phyloP scores from a whole-genome alignment of 1,140 invertebrate genomes.

The Drosophila sechellia region DNA sequence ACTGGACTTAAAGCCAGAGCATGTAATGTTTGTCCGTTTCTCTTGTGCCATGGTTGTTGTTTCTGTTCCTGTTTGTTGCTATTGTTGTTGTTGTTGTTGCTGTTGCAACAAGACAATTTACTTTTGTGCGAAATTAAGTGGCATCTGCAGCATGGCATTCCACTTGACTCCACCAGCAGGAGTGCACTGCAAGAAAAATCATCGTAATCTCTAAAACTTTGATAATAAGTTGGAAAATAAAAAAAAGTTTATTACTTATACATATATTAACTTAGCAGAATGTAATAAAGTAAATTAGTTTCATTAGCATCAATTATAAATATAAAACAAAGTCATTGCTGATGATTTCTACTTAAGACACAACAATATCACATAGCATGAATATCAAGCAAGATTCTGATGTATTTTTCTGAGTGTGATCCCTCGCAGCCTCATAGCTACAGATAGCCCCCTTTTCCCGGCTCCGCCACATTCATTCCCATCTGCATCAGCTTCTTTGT shows the following conservation, averaged over 20 bases:
- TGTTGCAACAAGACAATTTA: slow-evolving; percentile 84
- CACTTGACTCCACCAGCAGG: slow-evolving; percentile 74
- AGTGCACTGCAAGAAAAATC: slow-evolving; percentile 4
- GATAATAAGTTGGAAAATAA: too few relatives aligned
- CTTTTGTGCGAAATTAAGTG: slow-evolving; percentile 84
- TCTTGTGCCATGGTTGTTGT: slow-evolving; percentile 67
- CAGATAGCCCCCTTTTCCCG: slow-evolving; percentile 23
- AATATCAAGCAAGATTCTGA: background rate
- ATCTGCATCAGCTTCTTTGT: slow-evolving; percentile 44
- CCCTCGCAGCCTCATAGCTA: slow-evolving; percentile 15
- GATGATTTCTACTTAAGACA: background rate
- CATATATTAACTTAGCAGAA: too few relatives aligned
- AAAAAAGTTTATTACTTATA: too few relatives aligned
- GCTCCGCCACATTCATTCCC: slow-evolving; percentile 4
- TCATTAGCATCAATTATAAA: too few relatives aligned
- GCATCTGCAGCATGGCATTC: slow-evolving; percentile 83
- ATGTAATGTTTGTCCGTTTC: slow-evolving; percentile 79
- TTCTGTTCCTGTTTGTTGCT: slow-evolving; percentile 21
- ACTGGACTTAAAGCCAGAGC: slow-evolving; percentile 50
- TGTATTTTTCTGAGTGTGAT: background rate
- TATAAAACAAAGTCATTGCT: too few relatives aligned
- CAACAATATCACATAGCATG: background rate
- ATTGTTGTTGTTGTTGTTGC: slow-evolving; percentile 36
- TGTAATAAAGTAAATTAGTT: too few relatives aligned
- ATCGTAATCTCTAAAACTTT: too few relatives aligned